These are phyloP conservation scores for Montipora capitata DNA, from an alignment of 92 coral and sea anemone genomes.

Conservation along the genomic window DNA sequence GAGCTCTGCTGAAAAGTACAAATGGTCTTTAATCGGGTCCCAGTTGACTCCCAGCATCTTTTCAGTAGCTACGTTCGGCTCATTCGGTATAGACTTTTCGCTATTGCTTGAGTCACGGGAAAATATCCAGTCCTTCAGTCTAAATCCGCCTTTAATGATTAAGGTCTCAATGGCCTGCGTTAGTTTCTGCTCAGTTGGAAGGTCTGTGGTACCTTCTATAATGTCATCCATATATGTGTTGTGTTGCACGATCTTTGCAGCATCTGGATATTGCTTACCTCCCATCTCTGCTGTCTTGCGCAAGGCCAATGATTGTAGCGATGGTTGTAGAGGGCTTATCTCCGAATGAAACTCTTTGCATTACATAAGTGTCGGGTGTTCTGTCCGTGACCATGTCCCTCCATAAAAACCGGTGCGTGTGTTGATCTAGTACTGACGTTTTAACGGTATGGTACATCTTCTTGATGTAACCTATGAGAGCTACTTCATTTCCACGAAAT, in stretches of 20 bases:
- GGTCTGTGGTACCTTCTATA: constrained; percentile 59
- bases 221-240: constrained; percentile 71
- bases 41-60: constrained; percentile 76
- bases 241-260: constrained; percentile 40
- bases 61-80: neutral
- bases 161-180: constrained; percentile 62
- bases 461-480: constrained; percentile 53
- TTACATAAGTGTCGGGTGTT: neutral
- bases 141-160: constrained; percentile 69
- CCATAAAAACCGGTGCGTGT: constrained; percentile 76
- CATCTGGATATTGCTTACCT: constrained; percentile 28
- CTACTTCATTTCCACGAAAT: constrained; percentile 76
- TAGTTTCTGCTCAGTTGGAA: constrained; percentile 45
- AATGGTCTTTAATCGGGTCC: constrained; percentile 58
- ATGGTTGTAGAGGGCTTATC: constrained; percentile 38
- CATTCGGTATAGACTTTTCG: neutral
- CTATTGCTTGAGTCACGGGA: constrained; percentile 32
- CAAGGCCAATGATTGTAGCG: constrained; percentile 65
- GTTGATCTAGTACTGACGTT: constrained; percentile 65
- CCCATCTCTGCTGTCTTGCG: constrained; percentile 77
- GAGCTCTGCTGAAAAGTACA: constrained; percentile 61
- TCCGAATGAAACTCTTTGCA: constrained; percentile 18
- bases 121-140: constrained; percentile 74
- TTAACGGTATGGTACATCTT: constrained; percentile 70
- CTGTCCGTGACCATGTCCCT: constrained; percentile 45